Evolutionary conservation across 2,888 invertebrate species (phyloP), one percentile per base, ranked within the genome.

Genomic region (Scaptomyza polygonia): DNA sequence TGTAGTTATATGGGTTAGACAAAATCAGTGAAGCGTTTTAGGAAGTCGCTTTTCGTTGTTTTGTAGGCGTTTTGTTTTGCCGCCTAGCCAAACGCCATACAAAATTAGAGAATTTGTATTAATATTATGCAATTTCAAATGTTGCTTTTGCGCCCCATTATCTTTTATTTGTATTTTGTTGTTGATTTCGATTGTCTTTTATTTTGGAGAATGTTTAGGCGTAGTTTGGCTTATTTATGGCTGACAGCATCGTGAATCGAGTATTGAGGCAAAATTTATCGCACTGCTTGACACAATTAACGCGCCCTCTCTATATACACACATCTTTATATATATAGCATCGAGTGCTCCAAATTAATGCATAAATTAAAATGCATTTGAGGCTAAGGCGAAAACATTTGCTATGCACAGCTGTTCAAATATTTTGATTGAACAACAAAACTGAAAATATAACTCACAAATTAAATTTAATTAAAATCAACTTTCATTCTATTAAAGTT

Each of bases 11-110:
- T 84, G 72, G 80, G 83, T 85, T 85, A 84, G 79, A 81, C 74
- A 64, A 71, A 86, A 77, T 79, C 84, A 84, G 67, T 84, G 84
- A 83, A 84, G 84, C 84, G 86, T 83, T 83, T 84, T 79, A 75
- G 86, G 84, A 84, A 86, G 76, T 83, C 77, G 79, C 67, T 77
- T 70, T 67, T 65, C 71, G 72, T 67, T 66, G 65, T 55, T 70
- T 72, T 79, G 85, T 83, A 77, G 85, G 79, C 85, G 85, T 75
- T 72, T 72, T 65, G 68, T 74, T 69, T 67, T 70, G 71, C 67
- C 71, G 62, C 69, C 66, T 55, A 34, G 43, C 43, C 64, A 58
- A 76, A 76, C 69, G 68, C 73, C 69, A 76, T 62, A 67, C 63
- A 68, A 67, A 84, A 82, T 79, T 82, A 76, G 83, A 76, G 83